Conservation (phyloP, 1,140 invertebrate genomes). For the Macrobrachium nipponense region DNA sequence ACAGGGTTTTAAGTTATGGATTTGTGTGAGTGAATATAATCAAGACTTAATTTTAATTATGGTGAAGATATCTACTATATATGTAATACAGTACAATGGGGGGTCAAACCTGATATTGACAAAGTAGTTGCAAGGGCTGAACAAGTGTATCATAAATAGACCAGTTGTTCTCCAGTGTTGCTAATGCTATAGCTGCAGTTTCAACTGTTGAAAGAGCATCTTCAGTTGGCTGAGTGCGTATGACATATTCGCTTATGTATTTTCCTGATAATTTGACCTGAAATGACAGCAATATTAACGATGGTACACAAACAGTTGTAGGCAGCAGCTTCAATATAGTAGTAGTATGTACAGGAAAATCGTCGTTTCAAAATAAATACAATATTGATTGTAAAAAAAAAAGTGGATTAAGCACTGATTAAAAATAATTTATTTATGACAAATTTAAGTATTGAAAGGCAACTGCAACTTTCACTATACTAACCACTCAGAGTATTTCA, state of each 20-base stretch:
- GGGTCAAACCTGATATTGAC: conserved; percentile 80
- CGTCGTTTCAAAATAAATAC: too few relatives aligned
- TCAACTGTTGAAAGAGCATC: conserved; percentile 92
- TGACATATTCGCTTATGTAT: conserved; percentile 86
- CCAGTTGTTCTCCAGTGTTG: conserved; percentile 79
- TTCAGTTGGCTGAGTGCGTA: conserved; percentile 92
- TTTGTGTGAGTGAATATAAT: too few relatives aligned
- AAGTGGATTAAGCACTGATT: too few relatives aligned
- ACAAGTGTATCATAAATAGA: conserved; percentile 78
- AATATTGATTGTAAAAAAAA: too few relatives aligned
- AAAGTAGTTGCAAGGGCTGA: conserved; percentile 83
- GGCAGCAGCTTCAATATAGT: background rate
- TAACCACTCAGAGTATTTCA: too few relatives aligned
- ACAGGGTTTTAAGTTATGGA: too few relatives aligned
- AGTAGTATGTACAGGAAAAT: too few relatives aligned
- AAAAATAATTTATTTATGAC: too few relatives aligned
- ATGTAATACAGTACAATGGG: background rate
- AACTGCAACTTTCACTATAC: too few relatives aligned
- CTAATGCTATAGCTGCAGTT: conserved; percentile 85
- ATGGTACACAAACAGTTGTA: background rate
- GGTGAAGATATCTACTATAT: background rate
- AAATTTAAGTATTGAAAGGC: too few relatives aligned
- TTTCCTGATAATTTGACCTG: conserved; percentile 81
- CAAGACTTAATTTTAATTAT: too few relatives aligned
- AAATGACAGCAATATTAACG: background rate